Conservation (phyloP, 2,888 invertebrate species). For the Hyposoter dolosus region DNA sequence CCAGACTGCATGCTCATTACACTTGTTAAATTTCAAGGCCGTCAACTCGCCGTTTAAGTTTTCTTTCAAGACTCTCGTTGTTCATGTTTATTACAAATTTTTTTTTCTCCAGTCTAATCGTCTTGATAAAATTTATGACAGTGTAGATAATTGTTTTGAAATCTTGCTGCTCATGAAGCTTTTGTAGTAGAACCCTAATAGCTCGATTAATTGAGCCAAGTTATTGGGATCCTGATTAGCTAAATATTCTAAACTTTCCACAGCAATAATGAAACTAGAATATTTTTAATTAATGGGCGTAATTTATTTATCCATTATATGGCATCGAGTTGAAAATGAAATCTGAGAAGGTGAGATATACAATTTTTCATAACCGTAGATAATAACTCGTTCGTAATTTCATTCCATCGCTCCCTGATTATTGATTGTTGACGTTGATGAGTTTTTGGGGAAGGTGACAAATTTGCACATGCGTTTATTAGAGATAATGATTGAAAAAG, state of each 20-base stretch:
- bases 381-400: background rate
- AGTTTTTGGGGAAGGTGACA: background rate
- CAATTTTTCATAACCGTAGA: background rate
- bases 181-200: background rate
- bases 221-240: background rate
- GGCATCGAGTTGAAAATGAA: background rate
- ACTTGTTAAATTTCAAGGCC: slow-evolving; percentile 31
- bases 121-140: background rate
- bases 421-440: background rate
- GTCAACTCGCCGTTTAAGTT: slow-evolving; percentile 3
- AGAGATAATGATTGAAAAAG: background rate
- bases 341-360: background rate
- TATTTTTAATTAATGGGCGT: background rate
- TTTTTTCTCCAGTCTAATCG: background rate
- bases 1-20: slow-evolving; percentile 14
- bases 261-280: background rate
- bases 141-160: background rate
- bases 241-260: background rate
- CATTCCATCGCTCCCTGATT: background rate
- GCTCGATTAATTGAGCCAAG: background rate
- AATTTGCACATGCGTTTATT: background rate
- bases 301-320: background rate
- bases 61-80: background rate
- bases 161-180: background rate
- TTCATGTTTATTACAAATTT: background rate